Evolutionary conservation across 2,888 invertebrate species (phyloP).

Genomic region (Psococerastis gibbosa): DNA sequence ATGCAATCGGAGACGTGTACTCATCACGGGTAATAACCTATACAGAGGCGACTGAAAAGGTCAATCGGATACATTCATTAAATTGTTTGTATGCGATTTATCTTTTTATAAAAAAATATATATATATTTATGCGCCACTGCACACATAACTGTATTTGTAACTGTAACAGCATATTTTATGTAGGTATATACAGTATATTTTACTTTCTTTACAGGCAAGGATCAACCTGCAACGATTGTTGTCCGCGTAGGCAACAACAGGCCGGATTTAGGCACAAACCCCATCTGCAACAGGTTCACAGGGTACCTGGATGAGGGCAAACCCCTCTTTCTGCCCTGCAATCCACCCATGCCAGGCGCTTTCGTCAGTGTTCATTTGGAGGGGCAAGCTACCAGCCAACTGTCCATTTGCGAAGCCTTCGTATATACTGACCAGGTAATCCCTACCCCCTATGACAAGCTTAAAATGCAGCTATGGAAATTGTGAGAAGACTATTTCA

Average conservation of each 20-base stretch:
- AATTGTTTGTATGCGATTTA: too few relatives aligned
- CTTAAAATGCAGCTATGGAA: too few relatives aligned
- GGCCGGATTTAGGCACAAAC: conserved; percentile 79
- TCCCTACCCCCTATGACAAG: conserved; percentile 8
- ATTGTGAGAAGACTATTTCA: too few relatives aligned
- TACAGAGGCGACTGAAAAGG: too few relatives aligned
- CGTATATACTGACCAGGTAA: conserved; percentile 71
- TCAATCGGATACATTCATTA: too few relatives aligned
- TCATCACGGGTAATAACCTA: too few relatives aligned
- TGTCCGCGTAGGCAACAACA: conserved; percentile 79
- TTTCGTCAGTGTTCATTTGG: conserved; percentile 80
- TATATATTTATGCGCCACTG: too few relatives aligned
- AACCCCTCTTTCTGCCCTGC: conserved; percentile 79
- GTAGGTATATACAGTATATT: too few relatives aligned
- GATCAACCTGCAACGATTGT: conserved; percentile 67
- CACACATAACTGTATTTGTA: too few relatives aligned
- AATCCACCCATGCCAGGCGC: conserved; percentile 92
- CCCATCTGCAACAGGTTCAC: conserved; percentile 82
- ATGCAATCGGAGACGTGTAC: too few relatives aligned
- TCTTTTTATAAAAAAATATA: too few relatives aligned
- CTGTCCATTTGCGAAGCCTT: conserved; percentile 84
- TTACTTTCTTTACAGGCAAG: conserved; percentile 40
- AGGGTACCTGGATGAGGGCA: conserved; percentile 70
- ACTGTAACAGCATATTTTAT: too few relatives aligned
- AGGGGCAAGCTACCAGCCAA: conserved; percentile 46